Percentiles rank a stretch among this genome's conserved stretches.
Conservation (phyloP, 2,113 vertebrate genomes). For the Pogonocichla stellata region DNA sequence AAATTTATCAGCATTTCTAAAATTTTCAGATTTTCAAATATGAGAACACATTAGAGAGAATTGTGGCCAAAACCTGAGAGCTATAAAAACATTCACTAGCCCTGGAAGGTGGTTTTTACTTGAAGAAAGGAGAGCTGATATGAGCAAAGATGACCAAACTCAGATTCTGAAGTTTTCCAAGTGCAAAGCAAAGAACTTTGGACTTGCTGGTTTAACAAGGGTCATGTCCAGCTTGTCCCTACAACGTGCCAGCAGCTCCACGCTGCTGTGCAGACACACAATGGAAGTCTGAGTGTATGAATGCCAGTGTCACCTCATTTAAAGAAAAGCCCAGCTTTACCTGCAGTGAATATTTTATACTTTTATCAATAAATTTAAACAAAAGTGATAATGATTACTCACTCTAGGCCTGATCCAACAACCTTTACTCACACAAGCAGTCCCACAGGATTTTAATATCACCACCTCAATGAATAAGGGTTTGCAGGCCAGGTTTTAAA, state of each 20-base stretch:
- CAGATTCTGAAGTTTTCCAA: neutral
- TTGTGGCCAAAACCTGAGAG: neutral
- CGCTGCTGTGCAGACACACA: neutral
- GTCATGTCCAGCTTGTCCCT: neutral
- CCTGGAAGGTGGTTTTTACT: neutral
- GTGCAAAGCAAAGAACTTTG: neutral
- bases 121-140: neutral
- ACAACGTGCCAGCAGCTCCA: neutral
- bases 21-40: neutral
- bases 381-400: conserved; percentile 46
- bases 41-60: neutral
- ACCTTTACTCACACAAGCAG: conserved; percentile 7
- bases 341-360: conserved; percentile 9
- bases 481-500: conserved; percentile 41
- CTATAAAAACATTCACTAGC: neutral
- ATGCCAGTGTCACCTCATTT: neutral
- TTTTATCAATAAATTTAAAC: conserved; percentile 57
- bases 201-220: neutral
- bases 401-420: conserved; percentile 47
- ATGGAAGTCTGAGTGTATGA: neutral
- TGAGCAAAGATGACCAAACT: neutral
- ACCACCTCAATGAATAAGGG: neutral
- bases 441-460: conserved; percentile 35
- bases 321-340: neutral
- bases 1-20: neutral